These are phyloP conservation scores for Gymnocephalus cernua DNA, from an alignment of 2,113 vertebrate species.

Conservation along the genomic window DNA sequence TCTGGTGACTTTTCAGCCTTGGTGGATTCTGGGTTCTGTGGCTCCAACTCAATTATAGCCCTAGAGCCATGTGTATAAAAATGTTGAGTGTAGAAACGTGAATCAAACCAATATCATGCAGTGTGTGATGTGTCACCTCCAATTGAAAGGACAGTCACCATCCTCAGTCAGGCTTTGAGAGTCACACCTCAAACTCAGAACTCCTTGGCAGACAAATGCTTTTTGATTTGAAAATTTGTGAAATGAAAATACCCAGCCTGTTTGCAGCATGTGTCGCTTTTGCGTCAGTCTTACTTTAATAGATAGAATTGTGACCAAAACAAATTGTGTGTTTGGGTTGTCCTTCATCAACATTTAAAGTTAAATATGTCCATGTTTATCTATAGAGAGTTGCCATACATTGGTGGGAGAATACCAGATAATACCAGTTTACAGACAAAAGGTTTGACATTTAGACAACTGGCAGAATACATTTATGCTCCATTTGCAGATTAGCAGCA, in stretches of 20 bases:
- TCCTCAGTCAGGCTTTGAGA: neutral
- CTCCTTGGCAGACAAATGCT: neutral
- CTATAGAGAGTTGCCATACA: neutral
- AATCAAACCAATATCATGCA: neutral
- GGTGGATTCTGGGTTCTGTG: slow-evolving; percentile 5
- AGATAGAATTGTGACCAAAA: neutral
- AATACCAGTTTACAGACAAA: neutral
- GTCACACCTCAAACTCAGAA: neutral
- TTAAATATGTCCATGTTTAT: neutral
- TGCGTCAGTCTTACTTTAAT: neutral
- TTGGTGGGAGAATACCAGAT: neutral
- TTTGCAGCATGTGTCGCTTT: neutral
- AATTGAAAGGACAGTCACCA: neutral
- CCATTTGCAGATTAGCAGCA: neutral
- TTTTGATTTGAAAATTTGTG: neutral
- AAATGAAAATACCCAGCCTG: neutral
- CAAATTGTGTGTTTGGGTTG: neutral
- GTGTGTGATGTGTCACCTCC: neutral
- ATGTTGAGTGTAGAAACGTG: neutral
- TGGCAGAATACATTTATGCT: neutral
- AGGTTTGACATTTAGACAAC: neutral
- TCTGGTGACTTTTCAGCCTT: neutral
- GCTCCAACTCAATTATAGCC: neutral
- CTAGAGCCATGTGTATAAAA: neutral
- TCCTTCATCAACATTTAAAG: neutral